Base-by-base conservation (phyloP, 37 sponge, comb jelly and placozoan species). In the Corticium candelabrum region DNA sequence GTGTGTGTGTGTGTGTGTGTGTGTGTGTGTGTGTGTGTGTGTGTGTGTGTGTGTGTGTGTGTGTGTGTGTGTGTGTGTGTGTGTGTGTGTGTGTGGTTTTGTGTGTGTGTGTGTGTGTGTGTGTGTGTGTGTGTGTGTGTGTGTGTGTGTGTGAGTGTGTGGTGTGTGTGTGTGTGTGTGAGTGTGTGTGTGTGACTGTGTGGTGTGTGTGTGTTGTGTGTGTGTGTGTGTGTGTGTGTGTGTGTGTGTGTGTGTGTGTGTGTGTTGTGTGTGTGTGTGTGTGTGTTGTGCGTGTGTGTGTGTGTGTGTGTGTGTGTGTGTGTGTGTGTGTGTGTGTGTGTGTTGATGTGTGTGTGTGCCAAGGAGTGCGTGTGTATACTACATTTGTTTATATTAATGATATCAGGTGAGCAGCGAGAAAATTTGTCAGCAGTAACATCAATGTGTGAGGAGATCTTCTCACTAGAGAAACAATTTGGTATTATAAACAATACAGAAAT, bases 161-260 rank as follows among this genome's bases (percentile, higher is more conserved):
- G n/a, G n/a, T n/a, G n/a, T n/a, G n/a, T n/a, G 1, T 2, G 68
- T 68, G 2, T 2, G 33, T 68, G 2, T 1, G 33, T 33, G 33
- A 2, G 33, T 2, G 68, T 68, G 68, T 68, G 68, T 68, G 68
- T 68, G 68, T 68, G 2, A 1, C 32, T 68, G 68, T 68, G n/a
- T n/a, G n/a, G n/a, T n/a, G n/a, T n/a, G n/a, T n/a, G n/a, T n/a
- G n/a, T n/a, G n/a, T n/a, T n/a, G n/a, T n/a, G n/a, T n/a, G n/a
- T n/a, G n/a, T n/a, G n/a, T n/a, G n/a, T n/a, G n/a, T n/a, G n/a
- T n/a, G 68, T 68, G 68, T 68, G 68, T 68, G 68, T 68, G 68
- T 68, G 75, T 74, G 75, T 3, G 75, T 74, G 75, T 74, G 34
- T 74, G 75, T 31, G 37, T 74, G 37, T 74, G 75, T 74, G 75